Conservation (phyloP, 2,888 invertebrate species). For the Melinopterus prodromus region DNA sequence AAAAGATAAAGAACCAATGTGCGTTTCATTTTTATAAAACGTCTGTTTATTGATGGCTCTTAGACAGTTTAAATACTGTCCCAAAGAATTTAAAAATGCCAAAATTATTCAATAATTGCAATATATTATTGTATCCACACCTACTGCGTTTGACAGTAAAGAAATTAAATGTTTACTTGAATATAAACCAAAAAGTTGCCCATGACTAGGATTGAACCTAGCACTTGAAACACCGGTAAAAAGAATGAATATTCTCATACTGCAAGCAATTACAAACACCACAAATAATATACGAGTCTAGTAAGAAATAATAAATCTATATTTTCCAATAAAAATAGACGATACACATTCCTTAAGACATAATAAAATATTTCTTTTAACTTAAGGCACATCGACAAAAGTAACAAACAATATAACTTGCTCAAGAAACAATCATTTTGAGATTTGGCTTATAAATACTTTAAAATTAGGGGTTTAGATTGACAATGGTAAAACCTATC, state of each 20-base stretch:
- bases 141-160: too few species aligned
- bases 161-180: too few species aligned
- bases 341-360: not conserved
- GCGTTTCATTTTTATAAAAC: not conserved
- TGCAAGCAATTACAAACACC: too few species aligned
- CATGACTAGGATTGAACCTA: too few species aligned
- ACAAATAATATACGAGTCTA: not conserved
- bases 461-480: slow-evolving; percentile 23
- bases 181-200: too few species aligned
- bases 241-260: too few species aligned
- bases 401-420: not conserved
- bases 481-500: slow-evolving; percentile 38
- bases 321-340: not conserved
- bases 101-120: too few species aligned
- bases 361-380: not conserved
- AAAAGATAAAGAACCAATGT: not conserved
- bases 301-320: not conserved
- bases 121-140: too few species aligned
- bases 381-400: not conserved
- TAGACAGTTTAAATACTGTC: too few species aligned
- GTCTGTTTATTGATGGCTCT: too few species aligned
- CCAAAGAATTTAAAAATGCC: too few species aligned
- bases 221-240: too few species aligned
- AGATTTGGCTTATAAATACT: not conserved
- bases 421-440: not conserved